Evolutionary conservation across 1,140 invertebrate species (phyloP).

Genomic region (Bathynomus jamesi): DNA sequence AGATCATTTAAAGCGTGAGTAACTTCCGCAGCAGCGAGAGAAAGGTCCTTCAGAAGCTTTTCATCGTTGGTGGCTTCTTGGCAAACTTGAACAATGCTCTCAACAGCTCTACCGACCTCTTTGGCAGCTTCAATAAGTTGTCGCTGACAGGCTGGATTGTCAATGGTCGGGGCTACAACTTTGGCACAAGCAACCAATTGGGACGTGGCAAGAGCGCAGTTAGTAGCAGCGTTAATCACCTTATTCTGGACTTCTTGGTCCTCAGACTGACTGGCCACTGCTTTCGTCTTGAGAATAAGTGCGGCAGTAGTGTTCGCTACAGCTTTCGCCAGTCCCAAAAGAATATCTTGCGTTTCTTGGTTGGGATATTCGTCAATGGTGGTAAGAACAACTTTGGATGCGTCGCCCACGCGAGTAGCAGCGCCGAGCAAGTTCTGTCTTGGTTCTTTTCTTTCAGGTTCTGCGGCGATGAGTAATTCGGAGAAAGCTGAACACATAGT

Average conservation of each 20-base stretch:
- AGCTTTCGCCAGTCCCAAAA: constrained; percentile 82
- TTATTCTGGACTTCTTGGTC: constrained; percentile 59
- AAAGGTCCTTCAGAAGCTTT: constrained; percentile 63
- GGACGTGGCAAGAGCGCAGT: constrained; percentile 93
- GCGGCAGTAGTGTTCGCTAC: constrained; percentile 95
- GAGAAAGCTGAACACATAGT: constrained; percentile 88
- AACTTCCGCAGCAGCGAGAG: constrained; percentile 76
- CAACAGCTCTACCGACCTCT: constrained; percentile 86
- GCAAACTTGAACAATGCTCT: constrained; percentile 78
- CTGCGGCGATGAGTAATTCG: constrained; percentile 85
- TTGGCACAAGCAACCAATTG: constrained; percentile 96
- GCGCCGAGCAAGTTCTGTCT: constrained; percentile 87
- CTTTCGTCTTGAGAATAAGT: constrained; percentile 88
- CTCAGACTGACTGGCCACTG: constrained; percentile 76
- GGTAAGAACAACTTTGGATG: constrained; percentile 84
- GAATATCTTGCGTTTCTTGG: constrained; percentile 57
- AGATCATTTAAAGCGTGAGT: constrained; percentile 82
- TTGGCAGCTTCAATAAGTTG: constrained; percentile 86
- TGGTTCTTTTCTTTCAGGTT: constrained; percentile 82
- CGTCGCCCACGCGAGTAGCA: constrained; percentile 89
- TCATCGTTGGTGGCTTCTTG: constrained; percentile 61
- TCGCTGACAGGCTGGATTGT: constrained; percentile 85
- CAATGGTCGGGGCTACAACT: constrained; percentile 61
- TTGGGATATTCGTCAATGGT: constrained; percentile 75
- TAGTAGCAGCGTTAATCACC: constrained; percentile 88